Conservation (phyloP, 2,888 invertebrate species). For the Meteorus cinctellus region DNA sequence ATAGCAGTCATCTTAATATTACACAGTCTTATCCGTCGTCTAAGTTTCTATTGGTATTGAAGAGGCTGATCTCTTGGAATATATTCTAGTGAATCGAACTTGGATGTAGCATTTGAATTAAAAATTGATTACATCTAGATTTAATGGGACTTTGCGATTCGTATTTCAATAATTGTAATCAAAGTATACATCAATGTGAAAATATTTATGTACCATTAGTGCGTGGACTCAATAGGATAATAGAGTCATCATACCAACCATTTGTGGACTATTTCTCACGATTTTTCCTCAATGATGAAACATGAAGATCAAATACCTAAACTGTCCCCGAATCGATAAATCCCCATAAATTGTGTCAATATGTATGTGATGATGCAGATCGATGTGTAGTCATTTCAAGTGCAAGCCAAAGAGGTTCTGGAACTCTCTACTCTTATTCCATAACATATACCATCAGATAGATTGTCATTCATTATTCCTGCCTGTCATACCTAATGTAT, state of each 20-base stretch:
- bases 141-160: no score
- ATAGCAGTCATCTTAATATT: constrained; percentile 32
- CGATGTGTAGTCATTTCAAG: constrained; percentile 21
- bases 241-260: no score
- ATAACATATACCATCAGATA: constrained; percentile 1
- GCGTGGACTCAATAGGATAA: no score
- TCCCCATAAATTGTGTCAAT: background rate
- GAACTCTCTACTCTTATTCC: constrained; percentile 25
- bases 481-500: background rate
- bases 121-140: background rate
- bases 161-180: no score
- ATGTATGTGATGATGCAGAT: background rate
- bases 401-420: constrained; percentile 20
- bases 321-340: background rate
- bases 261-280: no score
- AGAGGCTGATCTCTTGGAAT: background rate
- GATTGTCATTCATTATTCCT: background rate
- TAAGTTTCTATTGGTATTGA: background rate
- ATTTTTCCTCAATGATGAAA: background rate
- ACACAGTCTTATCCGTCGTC: constrained; percentile 24
- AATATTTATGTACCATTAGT: no score
- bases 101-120: background rate
- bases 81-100: background rate
- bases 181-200: no score
- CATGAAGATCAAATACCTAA: background rate